phyloP scores from a whole-genome alignment of 2,797 vertebrate genomes.

The Liparis tanakae region DNA sequence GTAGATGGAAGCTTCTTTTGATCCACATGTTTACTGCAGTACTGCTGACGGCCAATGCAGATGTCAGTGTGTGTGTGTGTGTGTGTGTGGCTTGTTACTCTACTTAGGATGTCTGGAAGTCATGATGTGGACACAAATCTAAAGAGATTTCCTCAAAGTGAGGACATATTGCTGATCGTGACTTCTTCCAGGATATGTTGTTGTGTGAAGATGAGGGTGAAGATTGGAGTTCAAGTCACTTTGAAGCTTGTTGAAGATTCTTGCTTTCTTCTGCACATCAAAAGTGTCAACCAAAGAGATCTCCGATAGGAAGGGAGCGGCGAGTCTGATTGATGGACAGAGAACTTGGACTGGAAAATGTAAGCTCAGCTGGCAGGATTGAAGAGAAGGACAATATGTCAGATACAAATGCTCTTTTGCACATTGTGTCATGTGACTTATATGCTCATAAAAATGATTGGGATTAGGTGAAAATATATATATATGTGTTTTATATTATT shows the following conservation, averaged over 20 bases:
- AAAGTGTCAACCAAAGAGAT: neutral
- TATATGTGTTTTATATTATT: neutral
- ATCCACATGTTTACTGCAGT: slow-evolving; percentile 25
- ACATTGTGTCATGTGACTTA: neutral
- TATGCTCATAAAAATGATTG: neutral
- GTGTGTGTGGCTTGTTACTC: neutral
- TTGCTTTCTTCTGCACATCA: neutral
- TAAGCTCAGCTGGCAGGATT: neutral
- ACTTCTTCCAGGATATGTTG: neutral
- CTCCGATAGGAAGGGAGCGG: neutral
- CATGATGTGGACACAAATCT: neutral
- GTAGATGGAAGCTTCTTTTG: slow-evolving; percentile 38
- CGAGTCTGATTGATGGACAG: neutral
- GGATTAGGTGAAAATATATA: neutral
- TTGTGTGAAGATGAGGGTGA: neutral
- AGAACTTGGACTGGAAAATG: neutral
- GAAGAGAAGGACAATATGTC: neutral
- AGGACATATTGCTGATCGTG: neutral
- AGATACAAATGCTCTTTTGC: neutral
- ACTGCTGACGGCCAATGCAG: slow-evolving; percentile 26
- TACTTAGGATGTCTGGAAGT: slow-evolving; percentile 2
- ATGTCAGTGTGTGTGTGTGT: neutral
- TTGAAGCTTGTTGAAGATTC: neutral
- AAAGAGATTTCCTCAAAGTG: neutral
- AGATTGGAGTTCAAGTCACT: neutral